Conservation (phyloP, 1,140 invertebrate genomes). For the Adoxophyes honmai region DNA sequence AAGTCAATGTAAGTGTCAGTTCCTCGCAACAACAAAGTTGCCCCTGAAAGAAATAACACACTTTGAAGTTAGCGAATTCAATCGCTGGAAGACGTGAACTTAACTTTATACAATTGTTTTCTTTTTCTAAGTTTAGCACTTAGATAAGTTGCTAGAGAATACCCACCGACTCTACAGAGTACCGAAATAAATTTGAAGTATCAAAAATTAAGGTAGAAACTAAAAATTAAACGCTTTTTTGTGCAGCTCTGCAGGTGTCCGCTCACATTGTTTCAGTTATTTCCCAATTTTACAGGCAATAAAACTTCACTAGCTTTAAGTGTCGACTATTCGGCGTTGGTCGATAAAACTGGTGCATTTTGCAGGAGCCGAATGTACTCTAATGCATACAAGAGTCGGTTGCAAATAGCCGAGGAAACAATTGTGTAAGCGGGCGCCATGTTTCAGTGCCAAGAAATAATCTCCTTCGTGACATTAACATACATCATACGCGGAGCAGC, state of each 20-base stretch:
- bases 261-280: constrained; percentile 14
- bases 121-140: constrained; percentile 46
- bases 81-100: constrained; percentile 52
- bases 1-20: constrained; percentile 40
- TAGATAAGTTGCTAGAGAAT: constrained; percentile 30
- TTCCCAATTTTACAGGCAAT: constrained; percentile 17
- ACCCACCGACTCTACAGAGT: not conserved
- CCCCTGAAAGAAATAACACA: constrained; percentile 52
- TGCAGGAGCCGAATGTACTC: constrained; percentile 18
- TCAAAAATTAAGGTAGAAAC: no score
- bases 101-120: constrained; percentile 58
- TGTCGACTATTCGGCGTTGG: constrained; percentile 18
- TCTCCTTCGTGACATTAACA: constrained; percentile 68
- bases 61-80: constrained; percentile 57
- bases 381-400: constrained; percentile 31
- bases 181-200: no score
- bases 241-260: not conserved
- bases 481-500: constrained; percentile 62
- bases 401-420: constrained; percentile 57
- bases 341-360: constrained; percentile 26
- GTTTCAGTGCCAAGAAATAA: constrained; percentile 70
- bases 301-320: constrained; percentile 18
- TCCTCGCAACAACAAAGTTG: constrained; percentile 38
- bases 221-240: no score
- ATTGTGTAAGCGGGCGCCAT: constrained; percentile 48